Evolutionary conservation across 2,888 invertebrate species (phyloP).

Genomic region (Eristalinus sepulchralis): DNA sequence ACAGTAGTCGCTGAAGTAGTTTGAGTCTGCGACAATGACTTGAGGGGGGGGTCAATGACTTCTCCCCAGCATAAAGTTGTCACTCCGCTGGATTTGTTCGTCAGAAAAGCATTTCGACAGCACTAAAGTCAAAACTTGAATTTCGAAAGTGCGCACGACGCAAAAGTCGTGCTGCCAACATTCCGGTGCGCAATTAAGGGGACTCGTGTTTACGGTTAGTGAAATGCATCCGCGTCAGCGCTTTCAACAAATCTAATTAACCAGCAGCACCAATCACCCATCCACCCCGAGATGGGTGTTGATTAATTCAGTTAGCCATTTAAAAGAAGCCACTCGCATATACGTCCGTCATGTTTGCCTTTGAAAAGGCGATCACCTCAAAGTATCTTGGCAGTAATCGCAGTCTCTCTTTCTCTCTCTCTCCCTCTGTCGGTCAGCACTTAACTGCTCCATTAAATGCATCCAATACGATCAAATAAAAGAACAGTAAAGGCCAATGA

Average conservation of each 20-base stretch:
- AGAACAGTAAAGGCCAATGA: conserved; percentile 9
- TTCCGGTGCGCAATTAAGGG: not conserved
- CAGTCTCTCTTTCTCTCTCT: not conserved
- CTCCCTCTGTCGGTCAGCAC: too few relatives aligned
- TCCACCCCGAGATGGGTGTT: not conserved
- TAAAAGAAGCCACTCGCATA: not conserved
- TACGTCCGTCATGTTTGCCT: not conserved
- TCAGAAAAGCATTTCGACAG: not conserved
- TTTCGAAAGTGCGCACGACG: not conserved
- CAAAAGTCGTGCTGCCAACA: not conserved
- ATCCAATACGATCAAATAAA: conserved; percentile 10
- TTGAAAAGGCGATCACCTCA: not conserved
- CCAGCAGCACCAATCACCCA: not conserved
- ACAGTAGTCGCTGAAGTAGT: not conserved
- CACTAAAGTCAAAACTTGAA: not conserved
- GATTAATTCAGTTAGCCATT: not conserved
- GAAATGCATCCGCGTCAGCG: not conserved
- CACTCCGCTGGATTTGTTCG: not conserved
- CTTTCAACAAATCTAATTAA: not conserved
- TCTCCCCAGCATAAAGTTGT: not conserved
- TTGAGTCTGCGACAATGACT: not conserved
- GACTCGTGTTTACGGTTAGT: not conserved
- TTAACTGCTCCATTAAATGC: not conserved
- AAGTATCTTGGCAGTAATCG: not conserved
- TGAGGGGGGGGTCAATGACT: not conserved